These are phyloP conservation scores for Pipistrellus pygmaeus DNA, from an alignment of 2,797 vertebrate species.

Conservation along the genomic window DNA sequence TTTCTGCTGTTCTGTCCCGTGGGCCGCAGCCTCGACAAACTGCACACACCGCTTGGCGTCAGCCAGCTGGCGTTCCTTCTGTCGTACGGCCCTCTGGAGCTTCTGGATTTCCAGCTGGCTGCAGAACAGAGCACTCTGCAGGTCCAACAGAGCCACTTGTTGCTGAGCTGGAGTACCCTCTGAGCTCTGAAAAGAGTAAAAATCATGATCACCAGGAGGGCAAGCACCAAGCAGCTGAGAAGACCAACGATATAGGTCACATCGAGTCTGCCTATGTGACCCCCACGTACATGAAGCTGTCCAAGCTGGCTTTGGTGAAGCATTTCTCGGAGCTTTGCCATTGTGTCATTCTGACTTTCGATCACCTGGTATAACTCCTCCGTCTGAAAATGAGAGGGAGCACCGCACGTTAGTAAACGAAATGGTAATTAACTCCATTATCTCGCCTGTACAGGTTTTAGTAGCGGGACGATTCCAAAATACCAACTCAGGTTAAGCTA, in stretches of 20 bases:
- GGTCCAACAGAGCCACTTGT: conserved; percentile 89
- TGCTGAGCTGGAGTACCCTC: conserved; percentile 85
- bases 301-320: conserved; percentile 91
- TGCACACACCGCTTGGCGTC: conserved; percentile 88
- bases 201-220: neutral
- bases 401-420: neutral
- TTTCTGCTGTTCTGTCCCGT: conserved; percentile 90
- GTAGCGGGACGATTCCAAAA: neutral
- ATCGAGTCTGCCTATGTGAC: accelerated
- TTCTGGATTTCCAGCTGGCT: conserved; percentile 94
- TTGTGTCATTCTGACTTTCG: conserved; percentile 92
- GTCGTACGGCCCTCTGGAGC: conserved; percentile 87
- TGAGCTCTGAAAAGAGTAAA: conserved; percentile 83
- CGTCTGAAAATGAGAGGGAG: conserved; percentile 84
- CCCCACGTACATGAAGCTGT: conserved; percentile 89
- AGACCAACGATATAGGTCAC: neutral
- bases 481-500: neutral
- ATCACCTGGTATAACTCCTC: conserved; percentile 92
- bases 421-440: neutral
- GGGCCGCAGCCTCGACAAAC: conserved; percentile 89
- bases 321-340: conserved; percentile 92
- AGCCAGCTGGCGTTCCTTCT: conserved; percentile 88
- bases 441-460: neutral
- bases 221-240: neutral
- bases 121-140: conserved; percentile 93